Conservation (phyloP, 2,113 vertebrate species). For the Hepsetus odoe region DNA sequence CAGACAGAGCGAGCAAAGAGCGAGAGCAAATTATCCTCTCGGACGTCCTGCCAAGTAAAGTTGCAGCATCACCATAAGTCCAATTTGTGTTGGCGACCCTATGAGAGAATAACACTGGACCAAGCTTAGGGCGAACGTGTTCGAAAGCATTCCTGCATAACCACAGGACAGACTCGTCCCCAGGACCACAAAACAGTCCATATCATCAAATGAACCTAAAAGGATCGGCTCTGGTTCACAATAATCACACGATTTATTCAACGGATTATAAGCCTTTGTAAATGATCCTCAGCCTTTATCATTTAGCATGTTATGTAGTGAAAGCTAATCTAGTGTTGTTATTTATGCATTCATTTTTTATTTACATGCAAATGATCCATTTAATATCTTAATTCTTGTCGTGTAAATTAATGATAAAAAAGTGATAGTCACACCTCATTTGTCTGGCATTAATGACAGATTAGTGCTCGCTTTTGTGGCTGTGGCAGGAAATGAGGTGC, state of each 20-base stretch:
- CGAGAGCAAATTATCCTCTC: too few species aligned
- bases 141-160: too few species aligned
- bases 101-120: too few species aligned
- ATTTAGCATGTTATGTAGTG: constrained; percentile 31
- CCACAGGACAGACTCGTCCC: not conserved
- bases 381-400: constrained; percentile 4
- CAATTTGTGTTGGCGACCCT: too few species aligned
- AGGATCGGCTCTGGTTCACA: not conserved
- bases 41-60: too few species aligned
- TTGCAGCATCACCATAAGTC: too few species aligned
- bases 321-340: not conserved
- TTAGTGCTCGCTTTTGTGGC: not conserved
- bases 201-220: not conserved
- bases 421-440: constrained; percentile 5
- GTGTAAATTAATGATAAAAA: constrained; percentile 29
- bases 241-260: constrained; percentile 12
- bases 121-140: too few species aligned
- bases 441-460: constrained; percentile 31
- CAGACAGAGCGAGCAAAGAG: too few species aligned
- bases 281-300: constrained; percentile 7
- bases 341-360: constrained; percentile 26
- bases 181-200: not conserved
- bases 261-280: not conserved
- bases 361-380: constrained; percentile 17
- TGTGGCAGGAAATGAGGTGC: not conserved